These are phyloP conservation scores for Podarcis lilfordi DNA, from an alignment of 2,797 vertebrate genomes.

Conservation along the genomic window DNA sequence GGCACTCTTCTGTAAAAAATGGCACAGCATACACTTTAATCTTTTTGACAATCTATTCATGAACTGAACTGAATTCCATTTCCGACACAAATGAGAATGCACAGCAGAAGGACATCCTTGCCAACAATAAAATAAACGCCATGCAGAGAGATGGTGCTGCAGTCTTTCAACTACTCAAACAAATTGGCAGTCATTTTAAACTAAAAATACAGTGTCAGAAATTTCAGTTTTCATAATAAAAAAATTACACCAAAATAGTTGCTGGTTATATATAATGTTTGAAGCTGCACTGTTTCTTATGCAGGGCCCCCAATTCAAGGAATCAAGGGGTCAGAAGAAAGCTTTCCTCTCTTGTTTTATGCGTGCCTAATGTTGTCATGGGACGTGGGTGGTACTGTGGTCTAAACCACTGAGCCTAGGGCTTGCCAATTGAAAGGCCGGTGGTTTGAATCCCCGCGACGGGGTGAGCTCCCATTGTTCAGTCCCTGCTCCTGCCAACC, in stretches of 20 bases:
- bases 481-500: no score
- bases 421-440: no score
- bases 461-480: no score
- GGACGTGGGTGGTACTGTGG: no score
- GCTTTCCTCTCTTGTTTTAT: background rate
- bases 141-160: constrained; percentile 71
- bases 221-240: constrained; percentile 65
- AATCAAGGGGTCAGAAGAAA: background rate
- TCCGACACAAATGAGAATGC: constrained; percentile 91
- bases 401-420: no score
- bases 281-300: background rate
- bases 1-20: constrained; percentile 76
- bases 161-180: constrained; percentile 91
- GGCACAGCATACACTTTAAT: constrained; percentile 90
- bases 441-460: no score
- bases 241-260: constrained; percentile 49
- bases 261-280: constrained; percentile 47
- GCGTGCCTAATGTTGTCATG: background rate
- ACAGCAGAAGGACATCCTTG: constrained; percentile 84
- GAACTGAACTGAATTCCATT: constrained; percentile 87
- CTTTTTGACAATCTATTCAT: constrained; percentile 87
- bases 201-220: constrained; percentile 64
- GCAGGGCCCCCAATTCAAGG: background rate
- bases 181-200: constrained; percentile 88
- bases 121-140: constrained; percentile 83